Conservation (phyloP, 2,797 vertebrate species). For the Cygnus olor region DNA sequence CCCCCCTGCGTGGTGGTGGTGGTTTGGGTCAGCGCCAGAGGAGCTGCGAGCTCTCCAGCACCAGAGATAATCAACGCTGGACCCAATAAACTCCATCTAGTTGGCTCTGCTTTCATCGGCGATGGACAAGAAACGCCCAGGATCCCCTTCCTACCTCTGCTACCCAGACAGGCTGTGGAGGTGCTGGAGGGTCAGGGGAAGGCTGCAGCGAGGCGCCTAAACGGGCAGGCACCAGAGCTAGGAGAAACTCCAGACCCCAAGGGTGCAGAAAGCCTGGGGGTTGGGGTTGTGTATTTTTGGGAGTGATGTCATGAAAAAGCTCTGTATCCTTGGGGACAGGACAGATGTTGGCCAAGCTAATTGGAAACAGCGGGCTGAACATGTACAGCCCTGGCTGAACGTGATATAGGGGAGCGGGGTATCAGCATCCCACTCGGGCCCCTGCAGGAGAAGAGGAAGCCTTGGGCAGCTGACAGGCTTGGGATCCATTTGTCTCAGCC, state of each 20-base stretch:
- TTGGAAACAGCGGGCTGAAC: neutral
- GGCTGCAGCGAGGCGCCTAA: neutral
- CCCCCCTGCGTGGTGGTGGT: neutral
- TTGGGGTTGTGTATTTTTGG: neutral
- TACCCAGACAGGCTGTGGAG: too few species aligned
- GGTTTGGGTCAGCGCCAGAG: neutral
- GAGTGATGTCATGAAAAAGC: slow-evolving; percentile 11
- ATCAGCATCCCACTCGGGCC: neutral
- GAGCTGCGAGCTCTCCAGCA: neutral
- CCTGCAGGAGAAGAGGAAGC: neutral
- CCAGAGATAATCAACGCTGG: neutral
- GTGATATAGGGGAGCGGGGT: neutral
- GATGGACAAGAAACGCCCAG: too few species aligned
- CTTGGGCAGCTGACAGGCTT: neutral
- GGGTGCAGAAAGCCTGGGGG: neutral
- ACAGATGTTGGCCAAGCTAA: slow-evolving; percentile 15
- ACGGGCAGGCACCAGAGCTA: neutral
- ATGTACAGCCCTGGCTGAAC: neutral
- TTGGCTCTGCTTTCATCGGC: too few species aligned
- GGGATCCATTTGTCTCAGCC: neutral
- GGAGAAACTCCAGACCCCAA: neutral
- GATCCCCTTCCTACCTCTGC: too few species aligned
- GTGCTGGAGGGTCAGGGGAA: too few species aligned
- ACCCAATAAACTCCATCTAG: too few species aligned
- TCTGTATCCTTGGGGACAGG: neutral